A percentile compares a stretch with the other conserved stretches of the same genome.
Evolutionary conservation across 1,140 invertebrate genomes (phyloP).

Genomic region (Drosophila burlai): DNA sequence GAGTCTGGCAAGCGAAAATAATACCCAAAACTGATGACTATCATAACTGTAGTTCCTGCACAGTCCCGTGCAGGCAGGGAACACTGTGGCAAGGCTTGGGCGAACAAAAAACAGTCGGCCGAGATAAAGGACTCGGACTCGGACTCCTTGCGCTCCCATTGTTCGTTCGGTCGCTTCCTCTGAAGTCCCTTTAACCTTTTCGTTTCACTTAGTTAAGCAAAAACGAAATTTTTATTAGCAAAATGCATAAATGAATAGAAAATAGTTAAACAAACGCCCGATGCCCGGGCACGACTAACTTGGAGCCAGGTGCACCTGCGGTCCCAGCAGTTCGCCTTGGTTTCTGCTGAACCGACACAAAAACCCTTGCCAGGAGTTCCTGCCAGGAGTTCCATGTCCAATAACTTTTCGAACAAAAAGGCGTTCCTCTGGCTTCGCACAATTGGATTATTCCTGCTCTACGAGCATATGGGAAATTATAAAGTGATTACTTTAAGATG

Average conservation of each 20-base stretch:
- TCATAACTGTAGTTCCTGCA: conserved; percentile 1
- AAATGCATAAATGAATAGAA: conserved; percentile 83
- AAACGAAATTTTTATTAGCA: conserved; percentile 82
- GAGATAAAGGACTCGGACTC: conserved; percentile 65
- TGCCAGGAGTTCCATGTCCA: conserved; percentile 41
- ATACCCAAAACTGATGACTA: conserved; percentile 7
- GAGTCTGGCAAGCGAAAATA: conserved; percentile 6
- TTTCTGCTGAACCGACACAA: conserved; percentile 55
- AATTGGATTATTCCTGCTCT: conserved; percentile 35
- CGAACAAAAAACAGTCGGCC: conserved; percentile 47
- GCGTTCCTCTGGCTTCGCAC: conserved; percentile 24
- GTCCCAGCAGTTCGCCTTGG: conserved; percentile 22
- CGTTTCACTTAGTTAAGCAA: conserved; percentile 83
- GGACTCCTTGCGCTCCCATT: conserved; percentile 16
- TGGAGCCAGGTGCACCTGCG: conserved; percentile 39
- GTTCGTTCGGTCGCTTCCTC: conserved; percentile 6
- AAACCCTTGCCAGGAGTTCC: conserved; percentile 57
- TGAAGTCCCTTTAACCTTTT: conserved; percentile 70
- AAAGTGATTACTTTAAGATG: conserved; percentile 29
- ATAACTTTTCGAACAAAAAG: conserved; percentile 20
- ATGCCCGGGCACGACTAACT: conserved; percentile 37
- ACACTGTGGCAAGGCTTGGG: conserved; percentile 43
- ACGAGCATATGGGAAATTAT: conserved; percentile 34
- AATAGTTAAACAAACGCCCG: conserved; percentile 68
- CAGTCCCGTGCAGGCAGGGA: not conserved